Conservation (phyloP, 2,888 invertebrate species). For the Anarsia innoxiella region DNA sequence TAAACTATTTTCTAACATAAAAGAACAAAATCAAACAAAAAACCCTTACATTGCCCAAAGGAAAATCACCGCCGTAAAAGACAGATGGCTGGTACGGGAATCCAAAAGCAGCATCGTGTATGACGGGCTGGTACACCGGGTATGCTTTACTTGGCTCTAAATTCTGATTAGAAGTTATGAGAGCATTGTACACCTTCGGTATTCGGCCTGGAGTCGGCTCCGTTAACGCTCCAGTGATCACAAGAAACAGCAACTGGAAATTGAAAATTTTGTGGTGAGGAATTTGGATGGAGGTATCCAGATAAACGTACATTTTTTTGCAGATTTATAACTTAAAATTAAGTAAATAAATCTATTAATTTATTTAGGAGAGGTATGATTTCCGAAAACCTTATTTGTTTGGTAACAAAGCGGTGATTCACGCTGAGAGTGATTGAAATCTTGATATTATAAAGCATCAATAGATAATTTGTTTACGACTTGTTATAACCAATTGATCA, state of each 20-base stretch:
- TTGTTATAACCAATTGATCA: no score
- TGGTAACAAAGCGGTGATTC: no score
- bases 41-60: constrained; percentile 47
- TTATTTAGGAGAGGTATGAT: no score
- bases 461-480: no score
- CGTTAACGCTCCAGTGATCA: constrained; percentile 41
- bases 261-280: neutral
- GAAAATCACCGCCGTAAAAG: constrained; percentile 49
- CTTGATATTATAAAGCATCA: no score
- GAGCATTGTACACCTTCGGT: constrained; percentile 86
- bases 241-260: constrained; percentile 45
- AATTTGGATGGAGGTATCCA: no score
- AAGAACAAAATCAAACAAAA: neutral
- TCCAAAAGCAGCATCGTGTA: constrained; percentile 78
- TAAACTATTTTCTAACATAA: neutral
- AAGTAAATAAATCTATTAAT: no score
- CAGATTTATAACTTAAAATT: no score
- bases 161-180: constrained; percentile 86
- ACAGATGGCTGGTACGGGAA: constrained; percentile 53
- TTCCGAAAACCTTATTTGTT: no score
- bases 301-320: no score
- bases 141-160: constrained; percentile 83
- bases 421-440: no score
- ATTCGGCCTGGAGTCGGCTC: constrained; percentile 68
- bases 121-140: constrained; percentile 82